Percentiles rank a stretch among this genome's conserved stretches.
phyloP scores from a whole-genome alignment of 1,140 invertebrate species.

The Cydia pomonella region DNA sequence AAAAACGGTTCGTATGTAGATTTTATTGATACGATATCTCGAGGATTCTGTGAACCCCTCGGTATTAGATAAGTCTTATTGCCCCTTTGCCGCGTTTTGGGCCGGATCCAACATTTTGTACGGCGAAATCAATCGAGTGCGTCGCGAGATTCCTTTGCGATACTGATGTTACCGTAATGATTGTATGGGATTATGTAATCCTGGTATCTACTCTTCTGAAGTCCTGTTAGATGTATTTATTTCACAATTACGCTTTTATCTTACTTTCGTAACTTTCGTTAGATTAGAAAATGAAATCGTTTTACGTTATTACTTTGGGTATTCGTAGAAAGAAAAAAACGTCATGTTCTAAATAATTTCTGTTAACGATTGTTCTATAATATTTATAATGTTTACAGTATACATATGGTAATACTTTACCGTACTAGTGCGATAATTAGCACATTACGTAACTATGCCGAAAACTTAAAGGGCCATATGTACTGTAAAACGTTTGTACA shows the following conservation, averaged over 20 bases:
- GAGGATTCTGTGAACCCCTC: constrained; percentile 44
- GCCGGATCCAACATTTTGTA: constrained; percentile 22
- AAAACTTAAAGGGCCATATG: too few species aligned
- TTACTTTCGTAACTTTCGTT: background rate
- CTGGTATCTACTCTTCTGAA: background rate
- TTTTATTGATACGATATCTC: constrained; percentile 56
- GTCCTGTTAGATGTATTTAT: background rate
- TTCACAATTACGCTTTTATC: constrained; percentile 13
- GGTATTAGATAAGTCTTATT: constrained; percentile 47
- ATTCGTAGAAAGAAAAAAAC: background rate
- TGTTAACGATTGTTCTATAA: too few species aligned
- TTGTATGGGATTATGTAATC: constrained; percentile 3
- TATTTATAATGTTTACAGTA: too few species aligned
- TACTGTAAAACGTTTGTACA: too few species aligned
- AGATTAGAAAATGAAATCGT: background rate
- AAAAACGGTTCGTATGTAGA: constrained; percentile 50
- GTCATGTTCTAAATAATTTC: too few species aligned
- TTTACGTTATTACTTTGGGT: background rate
- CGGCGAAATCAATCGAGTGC: constrained; percentile 30
- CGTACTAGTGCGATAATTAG: too few species aligned
- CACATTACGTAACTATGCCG: too few species aligned
- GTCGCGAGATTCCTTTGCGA: constrained; percentile 13
- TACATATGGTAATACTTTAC: too few species aligned
- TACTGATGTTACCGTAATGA: background rate
- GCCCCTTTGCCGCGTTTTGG: constrained; percentile 36